phyloP scores from a whole-genome alignment of 1,140 invertebrate genomes.

The Berghia stephanieae region DNA sequence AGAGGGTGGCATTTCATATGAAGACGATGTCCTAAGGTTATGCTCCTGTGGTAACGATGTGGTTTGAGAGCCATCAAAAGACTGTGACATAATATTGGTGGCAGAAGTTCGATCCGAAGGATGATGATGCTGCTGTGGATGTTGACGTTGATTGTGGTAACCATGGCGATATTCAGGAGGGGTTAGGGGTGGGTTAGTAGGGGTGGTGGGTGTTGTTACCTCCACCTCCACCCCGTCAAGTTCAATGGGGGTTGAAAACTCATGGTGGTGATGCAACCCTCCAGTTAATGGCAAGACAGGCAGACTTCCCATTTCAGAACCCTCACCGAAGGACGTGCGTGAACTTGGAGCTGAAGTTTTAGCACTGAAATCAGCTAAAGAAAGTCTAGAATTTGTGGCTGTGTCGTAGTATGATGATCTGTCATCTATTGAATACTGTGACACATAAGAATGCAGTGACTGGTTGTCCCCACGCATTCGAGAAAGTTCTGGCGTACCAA shows the following conservation, averaged over 20 bases:
- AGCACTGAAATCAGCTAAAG: slow-evolving; percentile 49
- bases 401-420: slow-evolving; percentile 61
- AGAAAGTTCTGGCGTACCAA: slow-evolving; percentile 49
- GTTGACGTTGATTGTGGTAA: neutral
- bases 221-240: slow-evolving; percentile 40
- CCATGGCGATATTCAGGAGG: neutral
- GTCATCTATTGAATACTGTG: slow-evolving; percentile 57
- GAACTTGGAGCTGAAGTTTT: slow-evolving; percentile 57
- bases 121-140: slow-evolving; percentile 26
- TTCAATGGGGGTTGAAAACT: slow-evolving; percentile 37
- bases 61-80: slow-evolving; percentile 10
- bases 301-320: slow-evolving; percentile 51
- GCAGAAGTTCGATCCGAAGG: too few relatives aligned
- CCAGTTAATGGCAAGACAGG: slow-evolving; percentile 38
- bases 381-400: slow-evolving; percentile 56
- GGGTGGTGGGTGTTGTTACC: slow-evolving; percentile 28
- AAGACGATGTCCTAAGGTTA: slow-evolving; percentile 29
- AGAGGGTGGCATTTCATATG: neutral
- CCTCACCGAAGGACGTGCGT: slow-evolving; percentile 58
- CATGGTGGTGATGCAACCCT: slow-evolving; percentile 31
- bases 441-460: slow-evolving; percentile 57
- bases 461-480: slow-evolving; percentile 47
- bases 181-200: slow-evolving; percentile 26
- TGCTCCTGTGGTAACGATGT: slow-evolving; percentile 5
- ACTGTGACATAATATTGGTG: slow-evolving; percentile 20